Conservation (phyloP, 2,113 vertebrate genomes). For the Chrysochloris asiatica region DNA sequence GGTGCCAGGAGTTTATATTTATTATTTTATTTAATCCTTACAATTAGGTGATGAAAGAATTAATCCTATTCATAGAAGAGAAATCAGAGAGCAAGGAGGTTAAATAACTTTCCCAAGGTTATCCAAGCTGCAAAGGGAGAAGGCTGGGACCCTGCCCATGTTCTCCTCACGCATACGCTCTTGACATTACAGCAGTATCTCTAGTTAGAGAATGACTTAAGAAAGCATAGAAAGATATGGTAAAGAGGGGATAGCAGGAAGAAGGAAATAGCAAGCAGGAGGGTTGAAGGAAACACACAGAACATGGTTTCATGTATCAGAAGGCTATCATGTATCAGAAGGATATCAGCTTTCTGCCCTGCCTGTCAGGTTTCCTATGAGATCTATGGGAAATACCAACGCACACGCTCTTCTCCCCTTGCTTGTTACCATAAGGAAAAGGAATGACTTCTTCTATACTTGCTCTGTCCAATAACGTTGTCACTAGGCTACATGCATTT, state of each 20-base stretch:
- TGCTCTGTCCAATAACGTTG: not conserved
- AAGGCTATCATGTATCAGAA: not conserved
- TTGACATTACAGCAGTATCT: not conserved
- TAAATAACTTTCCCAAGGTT: constrained; percentile 23
- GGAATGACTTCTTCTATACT: not conserved
- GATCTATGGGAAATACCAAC: not conserved
- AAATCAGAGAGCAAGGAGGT: constrained; percentile 41
- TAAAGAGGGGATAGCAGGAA: not conserved
- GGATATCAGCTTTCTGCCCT: not conserved
- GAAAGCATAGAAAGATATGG: not conserved
- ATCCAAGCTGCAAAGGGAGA: not conserved
- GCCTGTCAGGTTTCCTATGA: not conserved
- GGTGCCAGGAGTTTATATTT: constrained; percentile 13
- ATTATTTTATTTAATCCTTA: constrained; percentile 28
- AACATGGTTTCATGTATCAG: not conserved
- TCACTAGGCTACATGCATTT: not conserved
- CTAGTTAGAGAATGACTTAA: too few species aligned
- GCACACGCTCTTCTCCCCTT: not conserved
- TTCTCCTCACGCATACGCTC: not conserved
- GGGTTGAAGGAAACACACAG: not conserved
- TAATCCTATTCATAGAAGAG: constrained; percentile 42
- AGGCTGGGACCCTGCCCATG: not conserved
- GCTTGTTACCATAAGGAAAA: not conserved
- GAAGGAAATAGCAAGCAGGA: not conserved
- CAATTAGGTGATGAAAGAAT: not conserved